These are phyloP conservation scores for Neocrepidodera transversa DNA, from an alignment of 2,888 invertebrate genomes.

Conservation along the genomic window DNA sequence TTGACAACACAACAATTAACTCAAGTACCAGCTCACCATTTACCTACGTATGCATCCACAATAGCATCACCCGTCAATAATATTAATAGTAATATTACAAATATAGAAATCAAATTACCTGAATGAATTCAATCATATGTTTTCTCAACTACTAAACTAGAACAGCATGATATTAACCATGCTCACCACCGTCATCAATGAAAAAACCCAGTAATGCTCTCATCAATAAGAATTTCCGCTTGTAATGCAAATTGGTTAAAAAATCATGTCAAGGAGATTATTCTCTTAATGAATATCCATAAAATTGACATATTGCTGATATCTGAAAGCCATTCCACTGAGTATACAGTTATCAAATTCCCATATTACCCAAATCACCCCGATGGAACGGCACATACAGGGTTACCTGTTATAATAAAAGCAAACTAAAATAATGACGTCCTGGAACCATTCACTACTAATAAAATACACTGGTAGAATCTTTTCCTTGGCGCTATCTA, in stretches of 20 bases:
- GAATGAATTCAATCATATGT: background rate
- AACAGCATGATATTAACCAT: conserved; percentile 4
- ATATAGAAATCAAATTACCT: no score
- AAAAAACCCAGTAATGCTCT: background rate
- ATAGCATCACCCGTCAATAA: no score
- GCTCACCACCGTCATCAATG: background rate
- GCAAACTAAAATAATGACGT: background rate
- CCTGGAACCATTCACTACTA: background rate
- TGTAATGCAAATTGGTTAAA: conserved; percentile 8
- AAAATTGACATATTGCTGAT: conserved; percentile 3
- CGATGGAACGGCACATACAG: no score
- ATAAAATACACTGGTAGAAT: background rate
- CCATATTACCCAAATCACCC: no score
- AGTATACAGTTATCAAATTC: background rate
- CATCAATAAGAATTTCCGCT: background rate
- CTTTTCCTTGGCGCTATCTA: background rate
- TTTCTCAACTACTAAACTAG: background rate
- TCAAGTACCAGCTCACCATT: no score
- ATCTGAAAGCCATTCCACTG: conserved; percentile 4
- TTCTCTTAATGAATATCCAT: background rate
- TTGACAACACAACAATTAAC: no score
- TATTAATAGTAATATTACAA: no score
- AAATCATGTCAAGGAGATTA: background rate
- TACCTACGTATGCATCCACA: no score
- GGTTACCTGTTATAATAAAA: no score